Evolutionary conservation across 2,888 invertebrate species (phyloP), one percentile per base, ranked within the genome.

Genomic region (Platycheirus albimanus): DNA sequence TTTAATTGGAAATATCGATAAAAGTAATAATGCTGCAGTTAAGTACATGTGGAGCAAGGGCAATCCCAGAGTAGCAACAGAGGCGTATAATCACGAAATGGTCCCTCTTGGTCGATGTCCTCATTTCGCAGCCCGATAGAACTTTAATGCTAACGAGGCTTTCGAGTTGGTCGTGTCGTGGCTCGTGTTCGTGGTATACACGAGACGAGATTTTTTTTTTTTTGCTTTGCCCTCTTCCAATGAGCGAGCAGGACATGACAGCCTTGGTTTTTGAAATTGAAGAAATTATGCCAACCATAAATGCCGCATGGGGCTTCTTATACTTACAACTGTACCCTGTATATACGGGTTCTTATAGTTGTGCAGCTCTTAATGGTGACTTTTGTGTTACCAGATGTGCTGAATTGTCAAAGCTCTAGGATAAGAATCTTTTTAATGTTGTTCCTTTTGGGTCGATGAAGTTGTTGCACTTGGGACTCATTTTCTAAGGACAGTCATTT

Each of bases 1-100:
- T 67, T 83, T 78, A 83, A 83, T 83, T 83, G 83, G 78, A 83
- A 83, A 83, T 83, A 83, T 83, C 78, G 78, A 83, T 74, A 78
- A 78, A 83, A 83, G 78, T 69, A 83, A 83, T 83, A 78, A 74
- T 47, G 74, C 63, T 83, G 67, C 83, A 72, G 78, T 83, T 83
- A 83, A 83, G 78, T 72, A 72, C 83, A 83, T 83, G 78, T 78
- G 83, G 83, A 78, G 78, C 78, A 83, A 74, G 78, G 72, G 78
- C 83, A 78, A 69, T 49, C 36, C 63, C 20, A 47, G 30, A 49
- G 10, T 70, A 66, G 66, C 81, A 77, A 66, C 81, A 71, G 70
- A 72, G 67, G 54, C 77, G 10, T 56, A 45, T 43, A 67, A 47
- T 77, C 81, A 61, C 76, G 67, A 69, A 74, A 51, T 56, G 54